These are phyloP conservation scores for Sebastes glaucus DNA, from an alignment of 2,797 vertebrate species.

Conservation along the genomic window DNA sequence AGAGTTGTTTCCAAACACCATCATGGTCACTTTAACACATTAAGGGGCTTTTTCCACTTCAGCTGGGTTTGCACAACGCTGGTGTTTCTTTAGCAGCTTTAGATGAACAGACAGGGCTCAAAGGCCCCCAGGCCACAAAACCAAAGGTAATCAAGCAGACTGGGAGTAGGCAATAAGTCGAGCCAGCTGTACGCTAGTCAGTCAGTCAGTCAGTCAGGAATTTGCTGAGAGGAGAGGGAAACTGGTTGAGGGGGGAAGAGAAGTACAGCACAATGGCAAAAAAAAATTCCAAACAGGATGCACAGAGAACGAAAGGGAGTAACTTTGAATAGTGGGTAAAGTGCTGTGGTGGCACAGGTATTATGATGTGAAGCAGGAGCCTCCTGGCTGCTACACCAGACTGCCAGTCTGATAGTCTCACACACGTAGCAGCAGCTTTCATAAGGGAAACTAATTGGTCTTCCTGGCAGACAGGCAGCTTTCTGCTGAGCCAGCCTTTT, in stretches of 20 bases:
- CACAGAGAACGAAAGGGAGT: not conserved
- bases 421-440: constrained; percentile 16
- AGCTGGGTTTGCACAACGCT: constrained; percentile 3
- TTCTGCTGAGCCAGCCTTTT: constrained; percentile 32
- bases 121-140: constrained; percentile 46
- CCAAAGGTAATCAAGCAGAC: constrained; percentile 55
- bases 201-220: constrained; percentile 55
- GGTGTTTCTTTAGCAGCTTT: constrained; percentile 36
- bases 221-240: constrained; percentile 54
- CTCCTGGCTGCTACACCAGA: not conserved
- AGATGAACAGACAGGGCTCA: constrained; percentile 36
- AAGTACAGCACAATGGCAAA: not conserved
- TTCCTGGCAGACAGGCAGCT: constrained; percentile 25
- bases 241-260: constrained; percentile 12
- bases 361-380: constrained; percentile 23
- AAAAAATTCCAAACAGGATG: not conserved
- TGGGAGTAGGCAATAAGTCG: constrained; percentile 36
- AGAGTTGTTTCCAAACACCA: not conserved
- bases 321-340: not conserved
- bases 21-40: constrained; percentile 10
- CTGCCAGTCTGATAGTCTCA: constrained; percentile 1
- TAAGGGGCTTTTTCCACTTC: constrained; percentile 26
- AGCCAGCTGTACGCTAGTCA: constrained; percentile 65
- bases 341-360: constrained; percentile 2
- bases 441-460: constrained; percentile 23